Percentiles rank a stretch among this genome's conserved stretches.
Conservation (phyloP, 2,113 vertebrate species). For the Thomomys bottae region DNA sequence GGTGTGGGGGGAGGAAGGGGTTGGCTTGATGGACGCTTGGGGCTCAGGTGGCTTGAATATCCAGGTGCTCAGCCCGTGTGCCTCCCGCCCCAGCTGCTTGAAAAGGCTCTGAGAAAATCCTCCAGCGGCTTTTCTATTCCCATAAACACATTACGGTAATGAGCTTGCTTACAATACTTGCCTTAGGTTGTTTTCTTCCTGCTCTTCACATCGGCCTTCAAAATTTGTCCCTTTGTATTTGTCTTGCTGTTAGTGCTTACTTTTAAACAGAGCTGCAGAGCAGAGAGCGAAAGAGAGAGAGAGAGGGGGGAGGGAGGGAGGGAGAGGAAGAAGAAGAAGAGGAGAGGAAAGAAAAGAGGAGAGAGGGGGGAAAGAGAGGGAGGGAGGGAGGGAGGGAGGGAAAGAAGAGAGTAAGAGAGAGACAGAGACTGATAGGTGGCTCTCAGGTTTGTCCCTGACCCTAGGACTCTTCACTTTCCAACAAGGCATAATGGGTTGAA, state of each 20-base stretch:
- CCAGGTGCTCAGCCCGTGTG: background rate
- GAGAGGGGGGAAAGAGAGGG: no score
- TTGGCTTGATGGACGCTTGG: background rate
- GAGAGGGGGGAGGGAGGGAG: no score
- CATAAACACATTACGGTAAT: background rate
- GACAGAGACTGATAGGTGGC: background rate
- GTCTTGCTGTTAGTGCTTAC: background rate
- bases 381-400: background rate
- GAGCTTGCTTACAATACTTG: constrained; percentile 35
- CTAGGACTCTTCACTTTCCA: constrained; percentile 16
- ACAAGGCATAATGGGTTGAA: background rate
- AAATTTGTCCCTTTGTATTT: constrained; percentile 57
- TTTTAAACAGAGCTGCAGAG: background rate
- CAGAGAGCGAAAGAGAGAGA: no score
- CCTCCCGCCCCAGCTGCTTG: background rate
- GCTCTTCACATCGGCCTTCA: constrained; percentile 64
- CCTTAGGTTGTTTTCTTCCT: constrained; percentile 23
- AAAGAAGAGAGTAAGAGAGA: background rate
- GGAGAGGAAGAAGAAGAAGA: no score
- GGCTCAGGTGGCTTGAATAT: background rate
- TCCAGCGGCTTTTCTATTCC: background rate
- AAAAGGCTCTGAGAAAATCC: background rate
- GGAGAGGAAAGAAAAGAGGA: background rate
- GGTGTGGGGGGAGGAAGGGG: no score
- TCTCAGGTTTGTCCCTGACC: constrained; percentile 45